Evolutionary conservation across 2,797 vertebrate genomes (phyloP).

Genomic region (Apogon talboti): DNA sequence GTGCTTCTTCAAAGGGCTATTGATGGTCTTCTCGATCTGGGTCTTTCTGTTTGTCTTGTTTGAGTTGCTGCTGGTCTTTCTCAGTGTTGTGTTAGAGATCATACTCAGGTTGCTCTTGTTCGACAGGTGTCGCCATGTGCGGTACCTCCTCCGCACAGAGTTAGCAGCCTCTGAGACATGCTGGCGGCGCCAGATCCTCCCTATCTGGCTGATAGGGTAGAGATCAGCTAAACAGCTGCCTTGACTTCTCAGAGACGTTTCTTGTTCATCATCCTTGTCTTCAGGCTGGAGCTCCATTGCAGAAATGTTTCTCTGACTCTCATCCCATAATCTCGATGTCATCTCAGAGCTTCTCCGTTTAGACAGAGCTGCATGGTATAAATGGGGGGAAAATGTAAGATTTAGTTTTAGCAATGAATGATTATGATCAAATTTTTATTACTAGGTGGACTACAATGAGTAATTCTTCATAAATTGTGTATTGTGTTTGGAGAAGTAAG

Average conservation of each 20-base stretch:
- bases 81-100: conserved; percentile 28
- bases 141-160: conserved; percentile 76
- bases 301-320: conserved; percentile 34
- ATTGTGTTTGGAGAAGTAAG: too few relatives aligned
- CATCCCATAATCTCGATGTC: conserved; percentile 31
- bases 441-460: not conserved
- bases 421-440: not conserved
- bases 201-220: conserved; percentile 79
- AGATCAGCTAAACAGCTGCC: conserved; percentile 70
- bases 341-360: conserved; percentile 23
- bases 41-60: not conserved
- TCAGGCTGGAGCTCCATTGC: conserved; percentile 58
- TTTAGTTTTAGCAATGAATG: not conserved
- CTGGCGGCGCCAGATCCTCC: conserved; percentile 63
- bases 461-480: too few relatives aligned
- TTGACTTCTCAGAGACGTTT: conserved; percentile 73
- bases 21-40: not conserved
- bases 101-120: conserved; percentile 27
- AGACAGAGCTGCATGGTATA: conserved; percentile 28
- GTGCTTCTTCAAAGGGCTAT: conserved; percentile 1
- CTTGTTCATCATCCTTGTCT: conserved; percentile 75
- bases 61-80: not conserved
- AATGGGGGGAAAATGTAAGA: not conserved
- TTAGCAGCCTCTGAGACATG: conserved; percentile 49
- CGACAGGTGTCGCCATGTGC: conserved; percentile 51